These are phyloP conservation scores for Pseudochromis fuscus DNA, from an alignment of 2,797 vertebrate genomes.

Conservation along the genomic window DNA sequence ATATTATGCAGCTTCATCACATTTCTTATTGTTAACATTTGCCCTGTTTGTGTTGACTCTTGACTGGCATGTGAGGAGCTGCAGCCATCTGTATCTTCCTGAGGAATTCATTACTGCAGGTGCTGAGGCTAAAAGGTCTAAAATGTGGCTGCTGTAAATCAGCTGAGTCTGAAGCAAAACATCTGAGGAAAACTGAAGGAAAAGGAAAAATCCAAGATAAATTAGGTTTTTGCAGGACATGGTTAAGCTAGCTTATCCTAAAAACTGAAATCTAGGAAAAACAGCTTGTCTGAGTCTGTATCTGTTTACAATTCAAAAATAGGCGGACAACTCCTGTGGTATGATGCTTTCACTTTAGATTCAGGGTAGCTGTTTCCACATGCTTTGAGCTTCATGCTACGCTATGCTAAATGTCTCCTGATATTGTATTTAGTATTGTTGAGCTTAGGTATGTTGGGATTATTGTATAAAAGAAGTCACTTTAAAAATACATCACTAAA, in stretches of 20 bases:
- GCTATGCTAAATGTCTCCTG: too few species aligned
- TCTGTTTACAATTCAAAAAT: too few species aligned
- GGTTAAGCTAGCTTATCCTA: neutral
- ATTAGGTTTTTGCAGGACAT: neutral
- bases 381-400: too few species aligned
- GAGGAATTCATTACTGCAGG: constrained; percentile 17
- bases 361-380: too few species aligned
- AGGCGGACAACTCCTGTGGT: too few species aligned
- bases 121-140: constrained; percentile 2
- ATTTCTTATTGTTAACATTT: constrained; percentile 13
- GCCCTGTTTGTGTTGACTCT: constrained; percentile 2
- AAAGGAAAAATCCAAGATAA: neutral
- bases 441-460: too few species aligned
- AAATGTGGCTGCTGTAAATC: neutral
- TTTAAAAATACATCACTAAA: too few species aligned
- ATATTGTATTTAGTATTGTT: too few species aligned
- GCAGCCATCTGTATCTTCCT: constrained; percentile 13
- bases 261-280: too few species aligned
- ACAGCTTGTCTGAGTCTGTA: too few species aligned
- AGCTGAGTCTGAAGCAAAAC: constrained; percentile 11
- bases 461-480: too few species aligned
- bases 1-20: neutral
- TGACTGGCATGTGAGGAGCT: constrained; percentile 8
- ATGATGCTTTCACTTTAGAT: too few species aligned
- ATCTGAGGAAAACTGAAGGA: constrained; percentile 12